Base-by-base conservation (phyloP, 1,140 invertebrate genomes). In the Muscidifurax raptorellus region DNA sequence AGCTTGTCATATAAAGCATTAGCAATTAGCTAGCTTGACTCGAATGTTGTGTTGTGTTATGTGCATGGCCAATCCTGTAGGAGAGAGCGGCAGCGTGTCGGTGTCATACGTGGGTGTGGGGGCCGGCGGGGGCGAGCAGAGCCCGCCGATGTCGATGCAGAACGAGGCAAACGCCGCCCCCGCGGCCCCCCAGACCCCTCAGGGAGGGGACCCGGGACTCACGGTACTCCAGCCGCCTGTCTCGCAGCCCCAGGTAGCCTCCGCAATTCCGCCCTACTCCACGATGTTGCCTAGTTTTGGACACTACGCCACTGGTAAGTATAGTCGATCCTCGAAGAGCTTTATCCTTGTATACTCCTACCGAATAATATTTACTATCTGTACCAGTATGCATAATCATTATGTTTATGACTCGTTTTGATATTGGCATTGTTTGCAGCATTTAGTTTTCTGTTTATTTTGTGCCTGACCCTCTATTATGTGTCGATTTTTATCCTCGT, bases 231-330 rank as follows among this genome's bases (percentile, higher is more conserved):
- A 94, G 88, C 93, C 94, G 80, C 94, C 93, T 87, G 94, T 92
- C 90, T 94, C 90, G 82, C 93, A 91, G 86, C 89, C 90, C 86
- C 93, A 91, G 87, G 90, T 93, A 89, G 90, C 92, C 28, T 92
- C 89, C 87, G 91, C 90, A 89, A 94, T 92, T 89, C 92, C 92
- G 44, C 92, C 92, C 47, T 94, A 94, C 90, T 95, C 95, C 69
- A 94, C 95, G 84, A 95, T 96, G 94, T 93, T 96, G 85, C 95
- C 95, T 74, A 95, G 95, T 94, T 96, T 96, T 90, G 95, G 95
- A 90, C 95, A 95, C 85, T 96, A 96, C 90, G 93, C 95, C 59
- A 94, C 95, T 94, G 95, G 95, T 95, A 94, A 94, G 94, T 95
- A 90, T 59, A 82, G 47, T 9, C 9, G 28, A 15, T 2, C 28